Conservation (phyloP, 2,888 invertebrate genomes). For the Thecocarcelia acutangulata region DNA sequence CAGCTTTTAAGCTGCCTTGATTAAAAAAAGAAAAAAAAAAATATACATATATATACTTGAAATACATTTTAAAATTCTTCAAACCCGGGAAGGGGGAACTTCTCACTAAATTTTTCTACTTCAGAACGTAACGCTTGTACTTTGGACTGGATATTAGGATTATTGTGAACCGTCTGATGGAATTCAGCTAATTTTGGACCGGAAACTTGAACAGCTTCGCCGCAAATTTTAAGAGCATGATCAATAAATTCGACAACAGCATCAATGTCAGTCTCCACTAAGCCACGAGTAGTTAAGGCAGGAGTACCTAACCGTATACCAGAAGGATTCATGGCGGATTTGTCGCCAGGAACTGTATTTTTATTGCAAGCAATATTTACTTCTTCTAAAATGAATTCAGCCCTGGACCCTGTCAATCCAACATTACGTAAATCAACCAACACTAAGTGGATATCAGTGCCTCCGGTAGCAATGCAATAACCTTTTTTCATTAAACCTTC, state of each 20-base stretch:
- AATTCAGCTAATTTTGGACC: conserved; percentile 92
- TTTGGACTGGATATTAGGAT: conserved; percentile 84
- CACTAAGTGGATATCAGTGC: conserved; percentile 96
- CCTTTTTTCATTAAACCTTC: conserved; percentile 86
- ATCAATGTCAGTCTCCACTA: conserved; percentile 92
- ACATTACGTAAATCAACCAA: conserved; percentile 91
- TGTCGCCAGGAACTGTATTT: conserved; percentile 98
- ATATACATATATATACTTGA: neutral
- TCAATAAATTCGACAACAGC: conserved; percentile 93
- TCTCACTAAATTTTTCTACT: conserved; percentile 88
- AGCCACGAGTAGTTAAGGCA: conserved; percentile 96
- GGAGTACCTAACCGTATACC: conserved; percentile 97
- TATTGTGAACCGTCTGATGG: conserved; percentile 86
- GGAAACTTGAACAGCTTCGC: conserved; percentile 85
- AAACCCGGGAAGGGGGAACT: conserved; percentile 93
- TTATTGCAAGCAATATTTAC: conserved; percentile 97
- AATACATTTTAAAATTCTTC: conserved; percentile 65
- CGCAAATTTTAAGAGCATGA: conserved; percentile 88
- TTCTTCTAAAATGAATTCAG: conserved; percentile 94
- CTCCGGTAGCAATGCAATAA: conserved; percentile 91
- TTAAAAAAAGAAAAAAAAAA: neutral
- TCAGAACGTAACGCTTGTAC: conserved; percentile 85
- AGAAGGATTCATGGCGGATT: conserved; percentile 96
- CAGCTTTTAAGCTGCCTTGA: too few species aligned
- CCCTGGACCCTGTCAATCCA: conserved; percentile 91